Conservation (phyloP, 2,797 vertebrate genomes). For the Carcharodon carcharias region DNA sequence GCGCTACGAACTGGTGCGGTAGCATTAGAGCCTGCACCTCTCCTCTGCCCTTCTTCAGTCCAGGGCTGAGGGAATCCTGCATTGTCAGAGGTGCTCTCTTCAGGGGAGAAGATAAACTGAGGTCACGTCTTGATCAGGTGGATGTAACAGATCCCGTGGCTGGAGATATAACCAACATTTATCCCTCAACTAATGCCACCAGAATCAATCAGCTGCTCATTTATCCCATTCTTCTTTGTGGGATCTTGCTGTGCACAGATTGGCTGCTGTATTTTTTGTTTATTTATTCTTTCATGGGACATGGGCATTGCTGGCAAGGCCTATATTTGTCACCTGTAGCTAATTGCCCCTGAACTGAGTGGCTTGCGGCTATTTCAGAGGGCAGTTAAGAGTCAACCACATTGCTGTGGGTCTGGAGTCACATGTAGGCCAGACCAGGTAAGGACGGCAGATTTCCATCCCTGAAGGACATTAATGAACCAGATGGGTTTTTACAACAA, state of each 20-base stretch:
- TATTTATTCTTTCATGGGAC: too few relatives aligned
- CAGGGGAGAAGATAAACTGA: background rate
- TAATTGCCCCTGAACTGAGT: too few relatives aligned
- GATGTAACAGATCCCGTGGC: background rate
- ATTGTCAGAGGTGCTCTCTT: background rate
- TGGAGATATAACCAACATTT: background rate
- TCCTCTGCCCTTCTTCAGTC: background rate
- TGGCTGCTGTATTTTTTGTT: background rate
- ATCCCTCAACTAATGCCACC: background rate
- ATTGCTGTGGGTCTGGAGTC: too few relatives aligned
- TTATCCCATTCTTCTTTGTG: background rate
- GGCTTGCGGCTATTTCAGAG: too few relatives aligned
- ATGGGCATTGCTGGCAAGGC: too few relatives aligned
- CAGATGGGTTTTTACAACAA: too few relatives aligned
- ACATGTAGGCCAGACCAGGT: too few relatives aligned
- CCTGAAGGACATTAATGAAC: too few relatives aligned
- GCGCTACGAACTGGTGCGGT: background rate
- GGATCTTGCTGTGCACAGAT: background rate
- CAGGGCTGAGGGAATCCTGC: background rate
- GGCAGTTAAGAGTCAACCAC: too few relatives aligned
- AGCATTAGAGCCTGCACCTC: background rate
- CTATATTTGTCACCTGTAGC: too few relatives aligned
- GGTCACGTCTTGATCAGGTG: background rate
- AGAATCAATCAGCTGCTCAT: background rate
- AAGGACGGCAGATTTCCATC: too few relatives aligned